Conservation (phyloP, 2,888 invertebrate genomes). For the Diarsia rubi region DNA sequence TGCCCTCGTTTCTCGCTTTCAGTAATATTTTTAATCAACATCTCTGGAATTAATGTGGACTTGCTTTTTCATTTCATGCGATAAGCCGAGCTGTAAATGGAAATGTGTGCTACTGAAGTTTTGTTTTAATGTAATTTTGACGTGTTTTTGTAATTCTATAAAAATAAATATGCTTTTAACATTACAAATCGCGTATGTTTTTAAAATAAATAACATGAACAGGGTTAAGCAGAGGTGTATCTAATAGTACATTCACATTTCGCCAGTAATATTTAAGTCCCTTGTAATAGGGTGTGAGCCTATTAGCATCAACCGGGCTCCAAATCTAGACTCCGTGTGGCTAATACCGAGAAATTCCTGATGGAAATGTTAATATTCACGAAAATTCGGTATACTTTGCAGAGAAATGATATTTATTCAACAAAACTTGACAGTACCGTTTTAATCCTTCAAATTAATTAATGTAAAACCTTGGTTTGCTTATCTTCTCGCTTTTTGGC, state of each 20-base stretch:
- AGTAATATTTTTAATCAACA: conserved; percentile 64
- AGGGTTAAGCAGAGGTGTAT: no score
- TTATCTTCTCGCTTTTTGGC: conserved; percentile 21
- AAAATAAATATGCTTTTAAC: neutral
- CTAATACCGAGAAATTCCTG: no score
- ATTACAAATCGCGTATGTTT: no score
- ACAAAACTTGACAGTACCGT: neutral
- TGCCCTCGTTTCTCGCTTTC: conserved; percentile 61
- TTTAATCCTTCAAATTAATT: conserved; percentile 6
- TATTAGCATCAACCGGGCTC: no score
- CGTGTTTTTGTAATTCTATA: neutral
- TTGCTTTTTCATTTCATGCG: conserved; percentile 45
- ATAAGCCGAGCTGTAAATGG: conserved; percentile 41
- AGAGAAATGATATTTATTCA: conserved; percentile 3
- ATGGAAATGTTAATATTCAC: neutral
- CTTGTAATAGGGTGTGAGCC: no score
- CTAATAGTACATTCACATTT: no score
- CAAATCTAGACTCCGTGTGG: no score
- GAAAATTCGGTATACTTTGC: neutral
- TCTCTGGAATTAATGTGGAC: conserved; percentile 45
- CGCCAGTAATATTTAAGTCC: no score
- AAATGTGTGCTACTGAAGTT: conserved; percentile 31
- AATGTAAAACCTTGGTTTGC: neutral
- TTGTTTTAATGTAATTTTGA: conserved; percentile 36
- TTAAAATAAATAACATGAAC: no score